Percentiles rank a stretch among this genome's conserved stretches.
Conservation (phyloP, 2,113 vertebrate genomes). For the Xiphorhynchus elegans region DNA sequence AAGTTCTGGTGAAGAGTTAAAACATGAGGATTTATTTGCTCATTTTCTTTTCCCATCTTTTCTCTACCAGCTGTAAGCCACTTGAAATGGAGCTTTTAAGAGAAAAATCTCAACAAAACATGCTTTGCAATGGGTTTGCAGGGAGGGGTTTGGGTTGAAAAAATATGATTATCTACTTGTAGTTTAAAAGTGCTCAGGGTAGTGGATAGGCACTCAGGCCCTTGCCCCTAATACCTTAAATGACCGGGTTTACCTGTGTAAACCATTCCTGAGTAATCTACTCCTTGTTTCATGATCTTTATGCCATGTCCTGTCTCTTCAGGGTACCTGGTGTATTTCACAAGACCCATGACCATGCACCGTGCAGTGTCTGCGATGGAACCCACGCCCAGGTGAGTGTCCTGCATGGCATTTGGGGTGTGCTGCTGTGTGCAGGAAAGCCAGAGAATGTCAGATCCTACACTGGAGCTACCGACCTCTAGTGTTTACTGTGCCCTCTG, state of each 20-base stretch:
- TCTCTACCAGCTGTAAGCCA: background rate
- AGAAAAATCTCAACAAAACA: background rate
- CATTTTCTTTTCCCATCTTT: background rate
- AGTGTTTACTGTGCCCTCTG: background rate
- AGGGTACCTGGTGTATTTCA: constrained; percentile 97
- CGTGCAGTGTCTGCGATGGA: constrained; percentile 89
- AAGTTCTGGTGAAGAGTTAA: background rate
- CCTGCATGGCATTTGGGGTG: rapidly evolving
- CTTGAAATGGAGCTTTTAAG: background rate
- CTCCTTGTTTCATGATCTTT: background rate
- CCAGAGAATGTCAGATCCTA: background rate
- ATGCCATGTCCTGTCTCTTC: background rate
- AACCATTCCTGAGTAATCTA: background rate
- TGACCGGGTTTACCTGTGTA: background rate
- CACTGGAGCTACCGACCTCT: background rate
- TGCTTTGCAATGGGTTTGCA: background rate
- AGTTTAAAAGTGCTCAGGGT: background rate
- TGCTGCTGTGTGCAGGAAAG: background rate
- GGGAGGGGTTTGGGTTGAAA: background rate
- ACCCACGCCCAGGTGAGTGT: constrained; percentile 89
- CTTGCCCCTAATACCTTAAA: background rate
- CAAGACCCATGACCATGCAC: constrained; percentile 95
- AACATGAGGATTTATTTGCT: background rate
- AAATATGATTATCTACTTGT: background rate
- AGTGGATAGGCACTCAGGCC: background rate